Evolutionary conservation across 2,888 invertebrate species (phyloP), one percentile per base, ranked within the genome.

Genomic region (Herminia tarsipennalis): DNA sequence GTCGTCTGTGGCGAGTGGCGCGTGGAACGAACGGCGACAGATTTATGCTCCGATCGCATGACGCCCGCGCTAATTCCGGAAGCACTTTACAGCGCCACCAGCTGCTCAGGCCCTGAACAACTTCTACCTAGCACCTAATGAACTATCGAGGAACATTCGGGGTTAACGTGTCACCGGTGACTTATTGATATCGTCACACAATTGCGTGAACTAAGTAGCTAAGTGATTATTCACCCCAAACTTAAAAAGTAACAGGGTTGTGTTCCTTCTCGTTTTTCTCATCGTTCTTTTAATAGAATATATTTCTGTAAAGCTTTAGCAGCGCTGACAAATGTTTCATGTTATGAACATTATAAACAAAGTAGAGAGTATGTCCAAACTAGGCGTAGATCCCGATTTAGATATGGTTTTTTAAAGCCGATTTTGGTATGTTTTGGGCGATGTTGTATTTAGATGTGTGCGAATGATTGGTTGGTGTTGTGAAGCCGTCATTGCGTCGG

Each of bases 11-110:
- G 51, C 44, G 42, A 45, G 57, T 50, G 55, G 63, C 61, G 66
- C 63, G 59, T 53, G 53, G 55, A 59, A 59, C 58, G 63, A 62
- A 68, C 64, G 75, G 67, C 73, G 83, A 83, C 78, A 80, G 81
- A 86, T 88, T 87, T 86, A 88, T 85, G 79, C 54, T 66, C 51
- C 62, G 74, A 83, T 88, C 71, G 81, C 83, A 82, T 84, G 81
- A 73, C 76, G 77, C 70, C 66, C 59, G 70, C 72, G 64, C 75
- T 76, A 77, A 80, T 79, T 81, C 81, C 73, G 78, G 78, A 81
- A 81, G 67, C 75, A 71, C 70, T 82, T 75, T 59, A 71, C 68
- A 70, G 54, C 64, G 57, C 66, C 63, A 62, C 64, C 59, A 54
- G 56, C 68, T 62, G 52, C 58, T 57, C 55, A 56, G 51, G 41